Percentiles rank a stretch among this genome's conserved stretches.
These are phyloP conservation scores for Dynastes hyllus DNA, from an alignment of 2,888 invertebrate genomes.

Conservation along the genomic window DNA sequence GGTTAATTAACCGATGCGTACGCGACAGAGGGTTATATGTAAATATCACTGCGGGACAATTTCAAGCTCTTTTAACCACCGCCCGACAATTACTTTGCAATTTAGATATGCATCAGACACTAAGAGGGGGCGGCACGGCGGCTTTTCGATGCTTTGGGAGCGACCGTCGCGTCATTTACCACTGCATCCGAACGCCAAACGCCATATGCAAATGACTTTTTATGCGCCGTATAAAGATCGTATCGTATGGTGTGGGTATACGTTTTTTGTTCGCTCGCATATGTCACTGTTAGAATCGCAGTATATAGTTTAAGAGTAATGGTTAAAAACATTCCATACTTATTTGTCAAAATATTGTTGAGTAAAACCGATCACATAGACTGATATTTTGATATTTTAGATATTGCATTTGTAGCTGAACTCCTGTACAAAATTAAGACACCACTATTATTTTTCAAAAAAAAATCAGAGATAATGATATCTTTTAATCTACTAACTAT, in stretches of 20 bases:
- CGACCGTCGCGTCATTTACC: slow-evolving; percentile 26
- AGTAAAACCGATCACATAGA: too few species aligned
- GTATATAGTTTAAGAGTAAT: slow-evolving; percentile 1
- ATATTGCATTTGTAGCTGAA: too few species aligned
- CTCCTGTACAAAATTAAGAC: too few species aligned
- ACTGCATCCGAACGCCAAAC: slow-evolving; percentile 22
- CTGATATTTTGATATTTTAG: too few species aligned
- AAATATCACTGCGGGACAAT: slow-evolving; percentile 69
- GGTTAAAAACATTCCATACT: too few species aligned
- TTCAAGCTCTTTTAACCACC: slow-evolving; percentile 72
- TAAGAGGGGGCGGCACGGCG: slow-evolving; percentile 49
- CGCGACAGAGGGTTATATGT: slow-evolving; percentile 65
- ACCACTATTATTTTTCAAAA: too few species aligned
- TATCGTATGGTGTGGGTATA: not conserved
- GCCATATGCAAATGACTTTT: slow-evolving; percentile 25
- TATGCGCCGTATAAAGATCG: slow-evolving; percentile 9
- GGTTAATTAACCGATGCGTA: slow-evolving; percentile 69
- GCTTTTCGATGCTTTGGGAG: slow-evolving; percentile 39
- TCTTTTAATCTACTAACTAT: too few species aligned
- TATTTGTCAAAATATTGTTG: too few species aligned
- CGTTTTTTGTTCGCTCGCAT: not conserved
- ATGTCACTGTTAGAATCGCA: slow-evolving; percentile 20
- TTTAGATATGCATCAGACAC: slow-evolving; percentile 70
- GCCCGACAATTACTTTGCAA: slow-evolving; percentile 70
- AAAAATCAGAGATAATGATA: too few species aligned